Evolutionary conservation across 2,888 invertebrate species (phyloP).

Genomic region (Bibio marci): DNA sequence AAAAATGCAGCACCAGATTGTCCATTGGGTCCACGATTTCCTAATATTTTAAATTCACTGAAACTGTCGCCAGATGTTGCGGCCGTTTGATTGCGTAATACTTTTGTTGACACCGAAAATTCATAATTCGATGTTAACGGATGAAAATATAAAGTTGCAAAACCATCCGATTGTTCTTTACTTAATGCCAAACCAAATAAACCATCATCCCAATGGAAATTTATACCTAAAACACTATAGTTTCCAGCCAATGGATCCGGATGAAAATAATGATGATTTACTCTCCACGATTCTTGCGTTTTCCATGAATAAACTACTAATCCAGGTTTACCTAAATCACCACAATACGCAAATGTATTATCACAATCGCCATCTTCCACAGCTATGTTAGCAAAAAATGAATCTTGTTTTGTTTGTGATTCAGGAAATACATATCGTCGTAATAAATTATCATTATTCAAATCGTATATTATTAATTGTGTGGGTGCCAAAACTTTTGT

Average conservation of each 20-base stretch:
- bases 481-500: constrained; percentile 36
- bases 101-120: constrained; percentile 52
- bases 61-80: constrained; percentile 34
- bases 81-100: constrained; percentile 41
- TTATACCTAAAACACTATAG: constrained; percentile 49
- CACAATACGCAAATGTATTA: constrained; percentile 54
- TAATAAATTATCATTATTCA: constrained; percentile 51
- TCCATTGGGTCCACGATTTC: constrained; percentile 50
- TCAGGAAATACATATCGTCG: constrained; percentile 45
- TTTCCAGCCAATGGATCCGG: constrained; percentile 56
- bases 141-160: constrained; percentile 60
- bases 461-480: constrained; percentile 51
- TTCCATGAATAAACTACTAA: constrained; percentile 62
- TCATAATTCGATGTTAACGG: constrained; percentile 61
- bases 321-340: constrained; percentile 49
- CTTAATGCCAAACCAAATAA: constrained; percentile 57
- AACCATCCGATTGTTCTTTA: constrained; percentile 43
- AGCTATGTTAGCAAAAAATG: constrained; percentile 58
- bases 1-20: constrained; percentile 59
- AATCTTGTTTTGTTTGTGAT: constrained; percentile 45
- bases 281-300: constrained; percentile 52
- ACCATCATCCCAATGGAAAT: constrained; percentile 62
- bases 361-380: constrained; percentile 58
- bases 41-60: constrained; percentile 46
- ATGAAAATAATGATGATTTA: constrained; percentile 51